Percentiles rank a stretch among this genome's conserved stretches.
These are phyloP conservation scores for Solenodon paradoxus DNA, from an alignment of 2,113 vertebrate species.

Conservation along the genomic window DNA sequence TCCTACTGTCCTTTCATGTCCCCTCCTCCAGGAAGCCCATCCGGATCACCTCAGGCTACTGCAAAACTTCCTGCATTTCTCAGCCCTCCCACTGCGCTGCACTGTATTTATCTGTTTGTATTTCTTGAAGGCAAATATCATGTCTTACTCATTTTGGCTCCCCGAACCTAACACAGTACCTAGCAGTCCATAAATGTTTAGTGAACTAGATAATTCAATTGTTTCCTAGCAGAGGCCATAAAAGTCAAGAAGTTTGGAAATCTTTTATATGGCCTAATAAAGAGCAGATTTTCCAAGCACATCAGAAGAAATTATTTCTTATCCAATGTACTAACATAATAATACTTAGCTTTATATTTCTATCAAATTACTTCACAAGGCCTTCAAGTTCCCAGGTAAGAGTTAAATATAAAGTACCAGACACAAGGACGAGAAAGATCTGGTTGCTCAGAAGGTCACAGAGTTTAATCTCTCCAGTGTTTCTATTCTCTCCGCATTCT, in stretches of 20 bases:
- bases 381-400: neutral
- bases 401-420: neutral
- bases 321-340: conserved; percentile 13
- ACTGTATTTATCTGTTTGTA: neutral
- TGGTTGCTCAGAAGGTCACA: neutral
- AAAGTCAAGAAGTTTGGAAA: conserved; percentile 58
- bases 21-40: neutral
- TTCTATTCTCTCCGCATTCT: neutral
- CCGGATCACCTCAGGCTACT: neutral
- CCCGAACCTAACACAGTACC: conserved; percentile 15
- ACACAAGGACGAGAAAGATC: neutral
- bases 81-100: neutral
- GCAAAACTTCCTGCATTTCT: neutral
- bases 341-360: neutral
- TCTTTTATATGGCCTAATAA: conserved; percentile 36
- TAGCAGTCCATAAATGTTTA: conserved; percentile 32
- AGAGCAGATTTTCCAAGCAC: conserved; percentile 21
- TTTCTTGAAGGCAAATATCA: neutral
- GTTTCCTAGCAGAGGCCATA: conserved; percentile 47
- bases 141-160: conserved; percentile 14
- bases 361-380: neutral
- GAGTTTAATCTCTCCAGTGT: neutral
- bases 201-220: conserved; percentile 47
- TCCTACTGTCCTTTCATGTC: neutral
- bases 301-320: conserved; percentile 17